A percentile compares a stretch with the other conserved stretches of the same genome.
phyloP scores from a whole-genome alignment of 2,113 vertebrate genomes.

The Nycticebus coucang region DNA sequence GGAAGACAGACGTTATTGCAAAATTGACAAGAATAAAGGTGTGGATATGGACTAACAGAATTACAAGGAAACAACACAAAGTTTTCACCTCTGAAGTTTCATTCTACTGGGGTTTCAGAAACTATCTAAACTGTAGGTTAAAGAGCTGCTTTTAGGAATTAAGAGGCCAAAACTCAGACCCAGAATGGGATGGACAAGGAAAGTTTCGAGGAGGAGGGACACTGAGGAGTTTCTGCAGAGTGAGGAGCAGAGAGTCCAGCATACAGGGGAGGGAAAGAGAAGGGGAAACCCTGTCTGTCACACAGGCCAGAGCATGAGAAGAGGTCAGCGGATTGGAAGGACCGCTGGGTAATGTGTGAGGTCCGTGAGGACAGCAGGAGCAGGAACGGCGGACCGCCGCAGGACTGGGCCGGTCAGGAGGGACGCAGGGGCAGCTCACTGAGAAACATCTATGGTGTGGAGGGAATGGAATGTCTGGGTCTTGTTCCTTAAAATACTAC shows the following conservation, averaged over 20 bases:
- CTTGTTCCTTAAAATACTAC: not conserved
- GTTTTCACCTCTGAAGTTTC: not conserved
- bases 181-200: not conserved
- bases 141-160: not conserved
- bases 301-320: not conserved
- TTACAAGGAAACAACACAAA: not conserved
- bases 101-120: not conserved
- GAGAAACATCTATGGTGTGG: fast-evolving
- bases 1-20: not conserved
- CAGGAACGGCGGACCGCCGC: not conserved
- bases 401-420: not conserved
- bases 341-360: not conserved
- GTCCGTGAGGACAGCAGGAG: no score
- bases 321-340: not conserved
- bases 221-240: not conserved
- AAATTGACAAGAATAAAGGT: not conserved
- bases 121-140: not conserved
- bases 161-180: no score
- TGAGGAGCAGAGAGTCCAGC: not conserved
- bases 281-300: not conserved
- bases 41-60: not conserved
- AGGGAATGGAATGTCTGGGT: not conserved
- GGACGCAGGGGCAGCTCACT: not conserved
- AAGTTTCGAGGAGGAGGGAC: not conserved
- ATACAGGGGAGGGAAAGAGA: not conserved